Percentiles rank a stretch among this genome's conserved stretches.
Evolutionary conservation across 2,797 vertebrate genomes (phyloP).

Genomic region (Podarcis lilfordi): DNA sequence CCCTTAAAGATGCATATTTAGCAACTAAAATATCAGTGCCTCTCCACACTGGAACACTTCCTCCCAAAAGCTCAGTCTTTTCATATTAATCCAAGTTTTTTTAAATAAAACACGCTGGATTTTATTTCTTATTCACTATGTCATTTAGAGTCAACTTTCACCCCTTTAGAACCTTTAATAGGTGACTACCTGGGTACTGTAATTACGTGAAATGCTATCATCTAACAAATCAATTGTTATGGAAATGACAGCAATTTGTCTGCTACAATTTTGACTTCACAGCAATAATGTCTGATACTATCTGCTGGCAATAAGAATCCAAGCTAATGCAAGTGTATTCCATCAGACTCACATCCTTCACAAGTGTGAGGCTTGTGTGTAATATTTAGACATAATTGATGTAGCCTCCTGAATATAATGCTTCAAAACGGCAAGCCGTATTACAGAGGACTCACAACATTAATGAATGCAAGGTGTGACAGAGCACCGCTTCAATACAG

Average conservation of each 20-base stretch:
- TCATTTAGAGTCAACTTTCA: conserved; percentile 34
- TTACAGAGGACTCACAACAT: not conserved
- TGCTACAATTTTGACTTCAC: conserved; percentile 54
- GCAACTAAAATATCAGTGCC: conserved; percentile 54
- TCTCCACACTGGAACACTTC: conserved; percentile 28
- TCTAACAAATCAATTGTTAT: conserved; percentile 60
- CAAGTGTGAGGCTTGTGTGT: conserved; percentile 1
- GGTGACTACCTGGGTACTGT: conserved; percentile 33
- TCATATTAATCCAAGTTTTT: conserved; percentile 54
- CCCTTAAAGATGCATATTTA: not conserved
- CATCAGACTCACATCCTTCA: conserved; percentile 3
- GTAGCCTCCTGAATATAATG: conserved; percentile 13
- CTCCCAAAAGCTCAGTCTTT: conserved; percentile 13
- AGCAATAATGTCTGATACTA: conserved; percentile 43
- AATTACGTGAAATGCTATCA: conserved; percentile 58
- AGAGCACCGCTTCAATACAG: not conserved
- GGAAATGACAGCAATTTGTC: conserved; percentile 63
- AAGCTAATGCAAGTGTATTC: conserved; percentile 32
- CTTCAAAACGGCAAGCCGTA: conserved; percentile 28
- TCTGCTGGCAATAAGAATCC: conserved; percentile 55
- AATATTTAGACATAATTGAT: conserved; percentile 41
- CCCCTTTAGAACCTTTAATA: conserved; percentile 41
- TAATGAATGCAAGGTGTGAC: not conserved
- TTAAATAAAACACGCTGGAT: conserved; percentile 16
- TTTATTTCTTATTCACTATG: conserved; percentile 53